phyloP scores from a whole-genome alignment of 2,113 vertebrate genomes.

The Lepus europaeus region DNA sequence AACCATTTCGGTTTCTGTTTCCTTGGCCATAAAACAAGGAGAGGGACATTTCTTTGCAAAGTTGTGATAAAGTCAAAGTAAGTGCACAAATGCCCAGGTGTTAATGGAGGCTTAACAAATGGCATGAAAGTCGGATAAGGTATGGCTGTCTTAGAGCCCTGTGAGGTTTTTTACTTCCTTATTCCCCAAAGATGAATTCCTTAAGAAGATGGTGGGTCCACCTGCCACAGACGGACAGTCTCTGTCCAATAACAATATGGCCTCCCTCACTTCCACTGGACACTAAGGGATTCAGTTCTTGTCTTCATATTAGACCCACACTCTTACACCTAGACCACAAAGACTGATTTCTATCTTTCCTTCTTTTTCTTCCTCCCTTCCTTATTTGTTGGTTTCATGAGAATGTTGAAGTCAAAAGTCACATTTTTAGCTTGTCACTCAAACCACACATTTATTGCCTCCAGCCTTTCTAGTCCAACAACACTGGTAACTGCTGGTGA shows the following conservation, averaged over 20 bases:
- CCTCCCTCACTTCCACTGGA: background rate
- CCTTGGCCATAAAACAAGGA: background rate
- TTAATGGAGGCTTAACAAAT: rapidly evolving
- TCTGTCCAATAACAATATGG: background rate
- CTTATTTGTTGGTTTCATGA: background rate
- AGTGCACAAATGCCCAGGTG: background rate
- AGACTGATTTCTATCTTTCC: background rate
- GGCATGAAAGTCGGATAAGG: background rate
- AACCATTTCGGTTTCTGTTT: background rate
- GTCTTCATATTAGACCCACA: background rate
- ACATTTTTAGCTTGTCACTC: background rate
- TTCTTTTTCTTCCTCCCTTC: background rate
- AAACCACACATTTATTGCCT: background rate
- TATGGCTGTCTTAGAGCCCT: background rate
- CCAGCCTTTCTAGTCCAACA: background rate
- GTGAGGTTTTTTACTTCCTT: background rate
- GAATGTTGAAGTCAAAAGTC: background rate
- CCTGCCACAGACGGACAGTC: background rate
- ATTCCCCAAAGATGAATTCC: background rate
- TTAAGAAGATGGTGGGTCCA: background rate
- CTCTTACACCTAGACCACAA: background rate
- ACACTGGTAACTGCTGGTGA: background rate
- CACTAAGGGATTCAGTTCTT: background rate
- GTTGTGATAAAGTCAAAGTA: background rate
- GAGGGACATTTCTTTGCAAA: background rate